Conservation (phyloP, 1,140 invertebrate species). For the Caenorhabditis latens region DNA sequence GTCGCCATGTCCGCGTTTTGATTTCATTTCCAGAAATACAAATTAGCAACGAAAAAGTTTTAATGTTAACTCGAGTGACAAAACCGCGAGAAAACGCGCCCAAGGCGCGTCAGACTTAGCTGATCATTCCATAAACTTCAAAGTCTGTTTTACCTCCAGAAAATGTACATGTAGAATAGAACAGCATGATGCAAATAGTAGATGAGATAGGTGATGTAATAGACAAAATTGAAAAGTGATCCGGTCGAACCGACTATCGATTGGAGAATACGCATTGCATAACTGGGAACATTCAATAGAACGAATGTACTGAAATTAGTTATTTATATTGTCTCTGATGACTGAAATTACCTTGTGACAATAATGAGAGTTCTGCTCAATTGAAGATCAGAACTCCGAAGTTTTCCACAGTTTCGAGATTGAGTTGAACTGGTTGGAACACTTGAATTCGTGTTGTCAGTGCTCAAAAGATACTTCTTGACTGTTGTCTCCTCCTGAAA, state of each 20-base stretch:
- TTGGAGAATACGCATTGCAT: conserved; percentile 73
- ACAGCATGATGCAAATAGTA: conserved; percentile 77
- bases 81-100: too few species aligned
- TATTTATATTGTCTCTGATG: neutral
- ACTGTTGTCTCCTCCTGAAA: conserved; percentile 72
- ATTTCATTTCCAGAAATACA: too few species aligned
- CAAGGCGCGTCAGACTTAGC: too few species aligned
- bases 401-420: conserved; percentile 69
- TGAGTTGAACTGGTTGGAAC: conserved; percentile 58
- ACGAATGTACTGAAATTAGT: conserved; percentile 74
- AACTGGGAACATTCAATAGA: conserved; percentile 76
- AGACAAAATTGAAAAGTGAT: conserved; percentile 70
- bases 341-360: conserved; percentile 72
- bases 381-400: conserved; percentile 75
- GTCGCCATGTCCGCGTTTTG: too few species aligned
- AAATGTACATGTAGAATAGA: conserved; percentile 77
- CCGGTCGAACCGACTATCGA: conserved; percentile 63
- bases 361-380: conserved; percentile 75
- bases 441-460: conserved; percentile 18
- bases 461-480: conserved; percentile 20
- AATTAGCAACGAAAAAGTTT: too few species aligned
- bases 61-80: too few species aligned
- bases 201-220: conserved; percentile 76
- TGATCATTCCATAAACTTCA: too few species aligned
- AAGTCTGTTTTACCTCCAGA: conserved; percentile 68